Conservation (phyloP, 2,113 vertebrate species). For the Prionailurus bengalensis region DNA sequence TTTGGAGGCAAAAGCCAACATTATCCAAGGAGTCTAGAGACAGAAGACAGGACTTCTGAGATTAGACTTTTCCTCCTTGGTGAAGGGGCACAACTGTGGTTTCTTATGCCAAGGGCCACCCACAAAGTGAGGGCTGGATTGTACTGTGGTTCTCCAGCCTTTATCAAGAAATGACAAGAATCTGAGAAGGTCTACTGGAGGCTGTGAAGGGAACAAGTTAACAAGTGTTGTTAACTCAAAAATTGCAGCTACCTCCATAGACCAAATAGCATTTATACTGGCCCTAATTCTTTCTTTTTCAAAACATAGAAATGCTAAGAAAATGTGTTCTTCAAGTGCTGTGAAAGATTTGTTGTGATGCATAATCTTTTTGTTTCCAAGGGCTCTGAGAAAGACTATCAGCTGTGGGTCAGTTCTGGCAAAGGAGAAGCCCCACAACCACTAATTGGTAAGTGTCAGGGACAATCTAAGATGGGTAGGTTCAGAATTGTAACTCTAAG, state of each 20-base stretch:
- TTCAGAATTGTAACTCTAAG: neutral
- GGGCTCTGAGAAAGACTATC: conserved; percentile 92
- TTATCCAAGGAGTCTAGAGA: neutral
- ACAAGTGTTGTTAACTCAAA: neutral
- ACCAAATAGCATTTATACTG: neutral
- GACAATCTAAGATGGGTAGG: neutral
- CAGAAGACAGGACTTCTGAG: neutral
- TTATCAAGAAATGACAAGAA: neutral
- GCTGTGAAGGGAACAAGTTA: neutral
- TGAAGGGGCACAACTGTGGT: neutral
- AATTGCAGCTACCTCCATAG: neutral
- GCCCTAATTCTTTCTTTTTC: neutral
- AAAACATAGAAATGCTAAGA: neutral
- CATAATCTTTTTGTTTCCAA: conserved; percentile 74
- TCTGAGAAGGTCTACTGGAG: neutral
- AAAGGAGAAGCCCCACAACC: conserved; percentile 92
- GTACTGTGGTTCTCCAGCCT: neutral
- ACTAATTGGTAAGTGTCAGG: conserved; percentile 90
- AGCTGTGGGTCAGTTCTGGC: conserved; percentile 93
- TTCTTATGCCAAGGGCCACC: neutral
- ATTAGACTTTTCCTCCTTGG: neutral
- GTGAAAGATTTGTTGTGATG: neutral
- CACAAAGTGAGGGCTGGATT: neutral
- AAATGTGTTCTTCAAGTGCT: neutral
- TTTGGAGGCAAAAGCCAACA: neutral